Evolutionary conservation across 2,797 vertebrate genomes (phyloP).

Genomic region (Poecilia wingei): DNA sequence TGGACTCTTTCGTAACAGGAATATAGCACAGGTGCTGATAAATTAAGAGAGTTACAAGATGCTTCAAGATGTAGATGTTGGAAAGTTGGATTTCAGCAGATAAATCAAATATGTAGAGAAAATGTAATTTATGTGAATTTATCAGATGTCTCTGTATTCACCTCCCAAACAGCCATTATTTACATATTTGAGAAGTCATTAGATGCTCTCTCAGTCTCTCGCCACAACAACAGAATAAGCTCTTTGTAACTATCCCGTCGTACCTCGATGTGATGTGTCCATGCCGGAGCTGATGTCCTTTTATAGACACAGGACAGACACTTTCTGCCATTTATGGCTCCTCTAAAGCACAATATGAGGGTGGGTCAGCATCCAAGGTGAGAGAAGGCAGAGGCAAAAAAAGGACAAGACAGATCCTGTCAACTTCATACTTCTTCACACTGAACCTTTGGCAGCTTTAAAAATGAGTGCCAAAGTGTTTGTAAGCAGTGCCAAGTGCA

Average conservation of each 20-base stretch:
- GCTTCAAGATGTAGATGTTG: conserved; percentile 18
- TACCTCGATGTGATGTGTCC: conserved; percentile 68
- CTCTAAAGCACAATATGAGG: conserved; percentile 25
- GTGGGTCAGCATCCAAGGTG: conserved; percentile 57
- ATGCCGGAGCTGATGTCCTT: conserved; percentile 67
- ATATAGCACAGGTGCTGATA: conserved; percentile 7
- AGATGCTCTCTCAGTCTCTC: not conserved
- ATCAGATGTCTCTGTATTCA: conserved; percentile 48
- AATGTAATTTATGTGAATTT: conserved; percentile 28
- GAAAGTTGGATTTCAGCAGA: conserved; percentile 31
- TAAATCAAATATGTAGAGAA: conserved; percentile 24
- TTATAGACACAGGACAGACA: conserved; percentile 79
- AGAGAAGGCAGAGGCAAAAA: conserved; percentile 52
- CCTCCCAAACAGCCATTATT: conserved; percentile 24
- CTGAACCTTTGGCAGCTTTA: conserved; percentile 44
- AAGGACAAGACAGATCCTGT: conserved; percentile 48
- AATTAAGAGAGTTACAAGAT: conserved; percentile 5
- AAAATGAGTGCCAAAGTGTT: conserved; percentile 48
- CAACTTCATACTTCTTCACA: conserved; percentile 23
- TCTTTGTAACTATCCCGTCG: conserved; percentile 34
- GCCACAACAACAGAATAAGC: conserved; percentile 1
- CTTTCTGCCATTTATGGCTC: conserved; percentile 84
- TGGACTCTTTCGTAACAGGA: conserved; percentile 31
- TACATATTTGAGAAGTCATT: not conserved
- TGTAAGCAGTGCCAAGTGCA: conserved; percentile 52